These are phyloP conservation scores for Psittacus erithacus DNA, from an alignment of 2,113 vertebrate genomes.

Conservation along the genomic window DNA sequence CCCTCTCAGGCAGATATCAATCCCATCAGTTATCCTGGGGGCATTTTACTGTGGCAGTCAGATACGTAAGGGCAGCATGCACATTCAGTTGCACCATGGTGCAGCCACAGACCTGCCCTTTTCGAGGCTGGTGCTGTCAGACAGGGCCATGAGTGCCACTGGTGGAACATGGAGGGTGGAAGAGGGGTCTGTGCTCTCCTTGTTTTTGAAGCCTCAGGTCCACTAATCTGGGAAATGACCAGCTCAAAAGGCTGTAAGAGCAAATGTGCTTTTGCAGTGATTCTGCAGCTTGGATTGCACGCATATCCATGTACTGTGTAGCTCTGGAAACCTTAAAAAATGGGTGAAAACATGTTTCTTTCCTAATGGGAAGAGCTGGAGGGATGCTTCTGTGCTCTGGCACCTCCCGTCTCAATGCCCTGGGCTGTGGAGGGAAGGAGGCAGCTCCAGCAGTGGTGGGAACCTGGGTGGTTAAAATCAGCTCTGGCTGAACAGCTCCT, in stretches of 20 bases:
- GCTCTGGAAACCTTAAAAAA: not conserved
- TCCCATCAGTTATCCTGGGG: not conserved
- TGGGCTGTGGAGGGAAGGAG: not conserved
- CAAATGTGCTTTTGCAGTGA: not conserved
- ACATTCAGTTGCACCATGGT: rapidly evolving
- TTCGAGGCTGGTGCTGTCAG: not conserved
- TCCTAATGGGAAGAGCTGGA: not conserved
- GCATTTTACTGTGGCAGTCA: not conserved
- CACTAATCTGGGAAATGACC: rapidly evolving
- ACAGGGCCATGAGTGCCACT: rapidly evolving
- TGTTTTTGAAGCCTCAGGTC: not conserved
- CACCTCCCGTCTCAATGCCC: not conserved
- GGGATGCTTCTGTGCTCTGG: not conserved
- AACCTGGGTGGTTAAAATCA: not conserved
- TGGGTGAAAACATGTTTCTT: not conserved
- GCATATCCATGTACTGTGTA: not conserved
- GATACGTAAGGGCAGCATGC: not conserved
- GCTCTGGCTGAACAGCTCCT: not conserved
- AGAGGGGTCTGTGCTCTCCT: not conserved
- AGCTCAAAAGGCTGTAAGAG: rapidly evolving
- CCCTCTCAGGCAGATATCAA: not conserved
- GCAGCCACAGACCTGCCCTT: not conserved
- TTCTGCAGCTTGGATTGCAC: not conserved
- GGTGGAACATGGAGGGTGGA: rapidly evolving
- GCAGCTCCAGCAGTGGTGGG: not conserved